Base-by-base conservation (phyloP, 92 coral and sea anemone genomes). In the Zoanthus gigantus region DNA sequence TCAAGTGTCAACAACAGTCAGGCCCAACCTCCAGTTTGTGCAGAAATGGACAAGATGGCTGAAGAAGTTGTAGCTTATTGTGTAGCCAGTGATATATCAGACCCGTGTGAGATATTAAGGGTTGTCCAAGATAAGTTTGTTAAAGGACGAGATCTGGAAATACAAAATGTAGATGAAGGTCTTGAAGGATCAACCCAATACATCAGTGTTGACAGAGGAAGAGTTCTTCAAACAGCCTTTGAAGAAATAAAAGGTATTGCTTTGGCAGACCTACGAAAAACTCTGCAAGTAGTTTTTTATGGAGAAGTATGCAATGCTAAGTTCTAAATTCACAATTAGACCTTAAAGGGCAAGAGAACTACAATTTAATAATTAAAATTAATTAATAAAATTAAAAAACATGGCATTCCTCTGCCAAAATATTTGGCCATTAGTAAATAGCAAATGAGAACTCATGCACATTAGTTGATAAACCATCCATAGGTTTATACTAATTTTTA, bases 31-130 rank as follows among this genome's bases (percentile, higher is more conserved):
- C 56, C 15, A 44, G 29, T 74, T 74, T 13, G 57, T 74, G 9
- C 78, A 74, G 78, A 74, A 74, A 74, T 74, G 56, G 78, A 74
- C 78, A 74, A 74, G n/a, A 18, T 74, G 15, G 78, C 78, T 74
- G 56, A 12, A 74, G 56, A 74, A 45, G 78, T 29, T 74, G 78
- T 74, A 29, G 56, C 78, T 11, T 74, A 74, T 29, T 74, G 78
- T 44, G 7, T 12, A 45, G 78, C 14, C 16, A 73, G n/a, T 44
- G 52, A 73, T 29, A 73, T 42, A 73, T 73, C 78, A 11, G n/a
- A 73, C n/a, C 78, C 78, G n/a, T 12, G 78, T 73, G 78, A 73
- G 56, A 73, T 73, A 0, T 73, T 74, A 74, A 74, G 78, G 44
- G 78, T 74, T 3, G n/a, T 74, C 56, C 53, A 74, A 74, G n/a